Percentiles rank a stretch among this genome's conserved stretches.
These are phyloP conservation scores for Luperina testacea DNA, from an alignment of 2,888 invertebrate genomes.

Conservation along the genomic window DNA sequence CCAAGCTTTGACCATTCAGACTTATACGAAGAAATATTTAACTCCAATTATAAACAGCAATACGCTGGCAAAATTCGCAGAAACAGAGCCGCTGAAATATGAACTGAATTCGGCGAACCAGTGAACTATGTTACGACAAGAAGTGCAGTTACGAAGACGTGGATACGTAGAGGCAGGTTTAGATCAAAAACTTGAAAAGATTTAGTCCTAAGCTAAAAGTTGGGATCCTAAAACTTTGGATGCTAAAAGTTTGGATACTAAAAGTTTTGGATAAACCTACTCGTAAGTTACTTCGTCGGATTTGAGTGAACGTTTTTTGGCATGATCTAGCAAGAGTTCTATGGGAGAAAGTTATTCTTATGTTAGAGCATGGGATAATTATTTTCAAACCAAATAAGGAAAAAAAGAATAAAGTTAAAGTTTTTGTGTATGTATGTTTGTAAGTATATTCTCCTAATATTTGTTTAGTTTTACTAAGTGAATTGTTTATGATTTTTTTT, in stretches of 20 bases:
- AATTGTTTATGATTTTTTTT: no score
- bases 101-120: conserved; percentile 25
- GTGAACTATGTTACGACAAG: conserved; percentile 34
- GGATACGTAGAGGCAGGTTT: conserved; percentile 17
- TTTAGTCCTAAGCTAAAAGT: conserved; percentile 35
- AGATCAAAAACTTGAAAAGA: conserved; percentile 34
- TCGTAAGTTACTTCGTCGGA: conserved; percentile 7
- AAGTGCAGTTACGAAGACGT: neutral
- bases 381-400: neutral
- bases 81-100: conserved; percentile 32
- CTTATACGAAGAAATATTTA: conserved; percentile 10
- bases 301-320: conserved; percentile 21
- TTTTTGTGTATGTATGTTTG: no score
- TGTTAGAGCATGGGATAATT: neutral
- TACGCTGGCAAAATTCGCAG: conserved; percentile 14
- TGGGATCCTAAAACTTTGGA: conserved; percentile 22
- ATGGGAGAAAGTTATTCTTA: neutral
- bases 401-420: neutral
- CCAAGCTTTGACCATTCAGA: neutral
- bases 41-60: neutral
- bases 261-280: conserved; percentile 22
- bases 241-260: conserved; percentile 25
- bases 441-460: no score
- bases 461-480: no score
- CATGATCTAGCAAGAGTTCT: neutral